Conservation (phyloP, 2,797 vertebrate species). For the Oreortyx pictus region DNA sequence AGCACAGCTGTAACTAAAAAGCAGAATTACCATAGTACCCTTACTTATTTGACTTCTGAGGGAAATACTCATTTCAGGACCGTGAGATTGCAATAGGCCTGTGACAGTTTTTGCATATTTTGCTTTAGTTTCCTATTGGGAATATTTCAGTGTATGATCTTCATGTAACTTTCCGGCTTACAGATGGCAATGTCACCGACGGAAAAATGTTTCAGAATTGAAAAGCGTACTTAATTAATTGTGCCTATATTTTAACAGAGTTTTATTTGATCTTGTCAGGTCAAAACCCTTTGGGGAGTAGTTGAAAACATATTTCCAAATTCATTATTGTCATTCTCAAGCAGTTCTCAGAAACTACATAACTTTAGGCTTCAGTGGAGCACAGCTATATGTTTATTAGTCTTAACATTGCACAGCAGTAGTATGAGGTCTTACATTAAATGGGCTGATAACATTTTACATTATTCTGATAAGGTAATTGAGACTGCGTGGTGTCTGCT, state of each 20-base stretch:
- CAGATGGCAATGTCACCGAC: constrained; percentile 53
- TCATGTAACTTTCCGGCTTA: constrained; percentile 66
- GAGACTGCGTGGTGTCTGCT: constrained; percentile 57
- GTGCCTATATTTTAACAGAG: constrained; percentile 68
- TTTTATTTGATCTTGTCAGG: constrained; percentile 77
- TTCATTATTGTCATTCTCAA: constrained; percentile 57
- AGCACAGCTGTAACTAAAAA: constrained; percentile 60
- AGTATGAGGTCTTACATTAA: constrained; percentile 48
- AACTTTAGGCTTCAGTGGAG: constrained; percentile 55
- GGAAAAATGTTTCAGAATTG: constrained; percentile 63
- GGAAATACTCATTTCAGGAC: constrained; percentile 53
- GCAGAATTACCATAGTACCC: neutral
- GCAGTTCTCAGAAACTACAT: constrained; percentile 52
- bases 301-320: constrained; percentile 77
- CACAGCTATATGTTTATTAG: constrained; percentile 18
- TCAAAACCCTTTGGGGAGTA: constrained; percentile 36
- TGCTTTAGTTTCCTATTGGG: constrained; percentile 61
- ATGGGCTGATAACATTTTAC: constrained; percentile 62
- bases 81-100: constrained; percentile 61
- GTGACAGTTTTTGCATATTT: constrained; percentile 47
- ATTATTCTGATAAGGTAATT: constrained; percentile 51
- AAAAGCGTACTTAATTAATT: constrained; percentile 68
- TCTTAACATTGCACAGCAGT: constrained; percentile 11
- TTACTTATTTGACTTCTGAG: constrained; percentile 67
- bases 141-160: constrained; percentile 60